Conservation (phyloP, 2,888 invertebrate genomes). For the Drosophila demipolita region DNA sequence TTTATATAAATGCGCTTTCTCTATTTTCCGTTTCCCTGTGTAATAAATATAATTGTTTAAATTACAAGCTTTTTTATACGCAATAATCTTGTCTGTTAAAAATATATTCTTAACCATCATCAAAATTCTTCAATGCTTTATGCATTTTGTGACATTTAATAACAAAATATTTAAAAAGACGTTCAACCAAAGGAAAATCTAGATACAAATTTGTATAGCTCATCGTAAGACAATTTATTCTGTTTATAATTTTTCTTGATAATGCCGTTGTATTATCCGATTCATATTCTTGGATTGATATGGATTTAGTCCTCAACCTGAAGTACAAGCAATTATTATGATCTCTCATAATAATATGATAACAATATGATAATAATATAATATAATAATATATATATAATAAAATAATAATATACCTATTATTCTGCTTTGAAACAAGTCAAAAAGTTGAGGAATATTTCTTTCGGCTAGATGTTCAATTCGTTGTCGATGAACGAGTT, state of each 20-base stretch:
- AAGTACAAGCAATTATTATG: neutral
- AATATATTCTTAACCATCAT: neutral
- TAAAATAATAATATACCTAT: neutral
- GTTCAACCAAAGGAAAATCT: neutral
- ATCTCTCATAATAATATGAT: neutral
- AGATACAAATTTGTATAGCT: neutral
- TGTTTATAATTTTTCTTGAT: neutral
- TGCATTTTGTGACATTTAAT: neutral
- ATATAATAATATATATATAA: no score
- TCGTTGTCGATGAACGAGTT: constrained; percentile 34
- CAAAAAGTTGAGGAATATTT: neutral
- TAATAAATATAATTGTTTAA: neutral
- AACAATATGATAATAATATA: no score
- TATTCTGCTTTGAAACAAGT: neutral
- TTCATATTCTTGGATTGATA: neutral
- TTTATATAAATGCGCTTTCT: neutral
- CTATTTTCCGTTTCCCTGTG: neutral
- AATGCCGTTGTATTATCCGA: neutral
- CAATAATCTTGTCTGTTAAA: neutral
- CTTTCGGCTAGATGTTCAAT: neutral
- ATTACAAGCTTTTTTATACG: neutral
- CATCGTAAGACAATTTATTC: neutral
- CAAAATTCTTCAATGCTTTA: neutral
- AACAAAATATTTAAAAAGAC: neutral
- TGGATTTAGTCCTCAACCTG: neutral